phyloP scores from a whole-genome alignment of 2,888 invertebrate genomes.

The Arrhopalites spinosus region DNA sequence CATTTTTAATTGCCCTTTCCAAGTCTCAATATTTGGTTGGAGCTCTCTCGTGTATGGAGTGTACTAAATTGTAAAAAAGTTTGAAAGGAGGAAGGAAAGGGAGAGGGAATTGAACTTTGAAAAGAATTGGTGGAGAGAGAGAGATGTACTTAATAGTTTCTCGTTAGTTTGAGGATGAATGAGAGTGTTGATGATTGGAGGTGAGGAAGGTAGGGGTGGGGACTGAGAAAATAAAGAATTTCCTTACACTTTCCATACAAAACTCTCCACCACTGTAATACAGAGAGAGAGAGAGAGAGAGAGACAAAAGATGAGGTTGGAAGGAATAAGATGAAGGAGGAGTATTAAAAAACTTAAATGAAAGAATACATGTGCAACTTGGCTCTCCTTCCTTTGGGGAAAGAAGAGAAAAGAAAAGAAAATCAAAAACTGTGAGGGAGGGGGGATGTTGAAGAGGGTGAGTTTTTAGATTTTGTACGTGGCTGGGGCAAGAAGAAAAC shows the following conservation, averaged over 20 bases:
- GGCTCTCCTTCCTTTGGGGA: background rate
- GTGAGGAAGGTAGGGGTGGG: background rate
- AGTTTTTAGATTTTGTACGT: constrained; percentile 16
- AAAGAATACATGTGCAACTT: background rate
- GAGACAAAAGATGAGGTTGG: background rate
- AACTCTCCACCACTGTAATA: too few relatives aligned
- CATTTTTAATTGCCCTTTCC: too few relatives aligned
- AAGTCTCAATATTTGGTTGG: too few relatives aligned
- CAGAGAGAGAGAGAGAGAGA: background rate
- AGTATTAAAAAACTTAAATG: background rate
- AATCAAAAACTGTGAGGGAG: background rate
- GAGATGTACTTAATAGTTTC: constrained; percentile 16
- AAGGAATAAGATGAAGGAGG: background rate
- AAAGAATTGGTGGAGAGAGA: background rate
- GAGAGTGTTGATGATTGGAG: background rate
- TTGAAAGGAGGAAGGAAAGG: background rate
- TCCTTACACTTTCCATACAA: too few relatives aligned
- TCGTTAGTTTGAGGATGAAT: background rate
- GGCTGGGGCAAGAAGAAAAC: background rate
- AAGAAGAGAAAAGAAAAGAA: constrained; percentile 5
- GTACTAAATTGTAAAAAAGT: background rate
- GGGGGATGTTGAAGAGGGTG: constrained; percentile 4
- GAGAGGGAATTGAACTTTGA: background rate
- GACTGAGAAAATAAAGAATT: too few relatives aligned
- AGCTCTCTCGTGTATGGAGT: background rate